phyloP scores from a whole-genome alignment of 2,113 vertebrate genomes.

The Paratilapia polleni region DNA sequence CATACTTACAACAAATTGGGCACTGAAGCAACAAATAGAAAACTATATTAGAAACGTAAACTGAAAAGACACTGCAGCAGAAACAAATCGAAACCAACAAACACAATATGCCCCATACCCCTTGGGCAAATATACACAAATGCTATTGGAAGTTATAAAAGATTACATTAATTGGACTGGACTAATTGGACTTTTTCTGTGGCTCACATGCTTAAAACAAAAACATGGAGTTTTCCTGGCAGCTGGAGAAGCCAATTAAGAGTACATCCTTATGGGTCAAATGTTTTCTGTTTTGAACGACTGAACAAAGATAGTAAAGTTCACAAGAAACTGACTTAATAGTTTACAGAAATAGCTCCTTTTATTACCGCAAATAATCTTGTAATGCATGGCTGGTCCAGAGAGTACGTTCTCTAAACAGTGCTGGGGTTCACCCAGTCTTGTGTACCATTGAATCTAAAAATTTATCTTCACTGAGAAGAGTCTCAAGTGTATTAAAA shows the following conservation, averaged over 20 bases:
- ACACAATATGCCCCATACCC: background rate
- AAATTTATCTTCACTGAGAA: background rate
- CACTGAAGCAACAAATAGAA: constrained; percentile 30
- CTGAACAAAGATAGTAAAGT: background rate
- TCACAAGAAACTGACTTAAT: background rate
- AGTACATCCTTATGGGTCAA: background rate
- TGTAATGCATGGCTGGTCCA: background rate
- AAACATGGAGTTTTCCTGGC: background rate
- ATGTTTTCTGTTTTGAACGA: background rate
- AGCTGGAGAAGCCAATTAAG: background rate
- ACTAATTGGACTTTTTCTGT: background rate
- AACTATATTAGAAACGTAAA: constrained; percentile 12
- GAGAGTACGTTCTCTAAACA: background rate
- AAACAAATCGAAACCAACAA: background rate
- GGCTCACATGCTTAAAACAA: background rate
- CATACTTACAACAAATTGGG: background rate
- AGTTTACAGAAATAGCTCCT: constrained; percentile 5
- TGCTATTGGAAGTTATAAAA: background rate
- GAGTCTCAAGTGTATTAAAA: background rate
- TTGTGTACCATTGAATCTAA: background rate
- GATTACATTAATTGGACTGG: background rate
- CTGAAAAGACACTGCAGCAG: background rate
- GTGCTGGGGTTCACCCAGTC: background rate
- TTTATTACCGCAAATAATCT: constrained; percentile 20
- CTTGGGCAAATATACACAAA: background rate